Evolutionary conservation across 1,140 invertebrate species (phyloP), one percentile per base, ranked within the genome.

Genomic region (Diploscapter pachys): DNA sequence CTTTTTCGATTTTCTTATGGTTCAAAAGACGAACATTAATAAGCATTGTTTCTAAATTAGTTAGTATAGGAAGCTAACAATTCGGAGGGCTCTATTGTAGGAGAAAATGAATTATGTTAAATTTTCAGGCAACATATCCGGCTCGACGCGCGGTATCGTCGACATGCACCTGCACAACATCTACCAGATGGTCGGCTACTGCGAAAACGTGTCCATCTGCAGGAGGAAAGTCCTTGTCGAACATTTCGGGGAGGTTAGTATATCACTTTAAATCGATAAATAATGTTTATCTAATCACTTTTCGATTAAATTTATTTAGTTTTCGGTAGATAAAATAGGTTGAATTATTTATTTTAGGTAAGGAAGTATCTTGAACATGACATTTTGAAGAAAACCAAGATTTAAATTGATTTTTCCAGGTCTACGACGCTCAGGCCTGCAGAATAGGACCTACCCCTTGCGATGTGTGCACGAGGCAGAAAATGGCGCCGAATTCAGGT

Each of bases 241-340:
- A 54, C 73, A 81, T 65, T 82, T 82, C 70, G 81, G 81, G 65
- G 81, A 82, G 72, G 79, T 80, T n/a, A 54, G 62, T 51, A 61
- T 66, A 5, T 66, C 31, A 51, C 11, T 63, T 11, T 4, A 53
- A 52, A 4, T 61, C 6, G 3, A 61, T 56, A 54, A 79, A 52
- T n/a, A 9, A 75, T 31, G 31, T 31, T 31, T 31, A 31, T 31
- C 31, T 31, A 31, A 31, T 31, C 31, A 31, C 31, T 31, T 31
- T 31, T 31, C 31, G 31, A 31, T 31, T 31, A 31, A 31, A 31
- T 31, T 31, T 31, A 31, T 31, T 31, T 31, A 31, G 31, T 31
- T 31, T 31, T 31, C 31, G 31, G 31, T 31, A 31, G 31, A 31
- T 31, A 31, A 31, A 31, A 31, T 31, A 31, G 31, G 31, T 31